phyloP scores from a whole-genome alignment of 2,797 vertebrate genomes.

The Lutjanus argentimaculatus region DNA sequence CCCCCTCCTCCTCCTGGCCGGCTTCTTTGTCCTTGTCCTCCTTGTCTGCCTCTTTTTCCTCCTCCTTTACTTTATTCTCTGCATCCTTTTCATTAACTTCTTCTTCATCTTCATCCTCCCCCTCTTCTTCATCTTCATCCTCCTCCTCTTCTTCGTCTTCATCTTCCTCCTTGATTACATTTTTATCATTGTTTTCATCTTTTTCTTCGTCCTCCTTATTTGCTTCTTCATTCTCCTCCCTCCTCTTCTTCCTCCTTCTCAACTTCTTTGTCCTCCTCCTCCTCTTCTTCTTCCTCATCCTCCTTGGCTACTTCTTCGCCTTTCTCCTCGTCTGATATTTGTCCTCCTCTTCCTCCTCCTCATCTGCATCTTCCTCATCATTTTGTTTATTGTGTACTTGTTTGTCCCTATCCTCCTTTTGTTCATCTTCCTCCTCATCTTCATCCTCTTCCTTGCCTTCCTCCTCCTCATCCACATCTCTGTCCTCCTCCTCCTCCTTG shows the following conservation, averaged over 20 bases:
- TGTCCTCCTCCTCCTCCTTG: not conserved
- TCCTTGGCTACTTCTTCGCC: not conserved
- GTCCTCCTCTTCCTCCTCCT: not conserved
- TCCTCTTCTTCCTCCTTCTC: not conserved
- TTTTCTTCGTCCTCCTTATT: not conserved
- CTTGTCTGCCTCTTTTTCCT: not conserved
- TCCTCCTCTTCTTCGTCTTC: not conserved
- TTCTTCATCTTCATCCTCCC: not conserved
- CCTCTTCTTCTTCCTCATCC: not conserved
- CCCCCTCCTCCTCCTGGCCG: not conserved
- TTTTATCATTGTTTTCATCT: not conserved
- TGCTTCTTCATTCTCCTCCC: not conserved
- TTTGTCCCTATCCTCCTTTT: not conserved
- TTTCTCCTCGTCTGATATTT: not conserved
- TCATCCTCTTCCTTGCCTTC: not conserved
- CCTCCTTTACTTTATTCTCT: not conserved
- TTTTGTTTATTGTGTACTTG: not conserved
- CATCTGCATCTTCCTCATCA: not conserved
- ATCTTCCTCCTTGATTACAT: fast-evolving
- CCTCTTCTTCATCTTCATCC: fast-evolving
- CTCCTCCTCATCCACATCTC: not conserved
- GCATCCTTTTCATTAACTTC: too few species aligned
- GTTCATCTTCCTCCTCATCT: not conserved
- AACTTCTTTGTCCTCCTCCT: not conserved
- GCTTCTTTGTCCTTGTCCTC: not conserved